Base-by-base conservation (phyloP, 64 coral and sea anemone genomes). In the Montipora sp. region DNA sequence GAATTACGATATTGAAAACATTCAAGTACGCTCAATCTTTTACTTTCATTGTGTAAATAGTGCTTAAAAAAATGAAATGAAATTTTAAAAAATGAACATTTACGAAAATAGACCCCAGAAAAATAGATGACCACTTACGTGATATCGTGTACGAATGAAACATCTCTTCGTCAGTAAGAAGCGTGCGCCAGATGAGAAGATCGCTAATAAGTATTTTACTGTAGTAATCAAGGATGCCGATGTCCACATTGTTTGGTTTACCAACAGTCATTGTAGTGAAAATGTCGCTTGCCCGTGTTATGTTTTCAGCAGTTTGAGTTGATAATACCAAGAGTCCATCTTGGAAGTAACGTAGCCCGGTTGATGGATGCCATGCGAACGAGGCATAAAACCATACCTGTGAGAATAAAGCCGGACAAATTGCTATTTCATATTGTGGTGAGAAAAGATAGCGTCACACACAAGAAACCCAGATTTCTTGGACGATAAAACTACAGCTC, bases 61-160 rank as follows among this genome's bases (percentile, higher is more conserved):
- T 11, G 53, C 6, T 8, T 11, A 57, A 8, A 57, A 57, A 57
- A 57, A 57, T 6, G 53, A 11, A 57, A 57, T 11, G 53, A 8
- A 7, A 57, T 57, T 57, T 57, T 57, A 57, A 57, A 57, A 36
- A 36, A 36, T 36, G 1, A 36, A 36, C 36, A 36, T 36, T 36
- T 36, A 36, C 36, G 36, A 36, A 36, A 36, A 36, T 36, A 36
- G 36, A 36, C 6, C 53, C 60, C 2, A 76, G 85, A 44, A 44
- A 1, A 5, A 5, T 2, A 48, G 66, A 2, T 45, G 11, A 13
- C 58, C 19, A 70, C 92, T 91, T 75, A 97, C 95, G 93, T 83
- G 95, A 94, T 91, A 97, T 97, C 8, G 48, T 51, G 57, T 97
- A 97, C 0, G 95, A 97, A 80, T 97, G 95, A 23, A 94, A 77